Percentiles rank a stretch among this genome's conserved stretches.
These are phyloP conservation scores for Poecile montanus DNA, from an alignment of 2,797 vertebrate species.

Conservation along the genomic window DNA sequence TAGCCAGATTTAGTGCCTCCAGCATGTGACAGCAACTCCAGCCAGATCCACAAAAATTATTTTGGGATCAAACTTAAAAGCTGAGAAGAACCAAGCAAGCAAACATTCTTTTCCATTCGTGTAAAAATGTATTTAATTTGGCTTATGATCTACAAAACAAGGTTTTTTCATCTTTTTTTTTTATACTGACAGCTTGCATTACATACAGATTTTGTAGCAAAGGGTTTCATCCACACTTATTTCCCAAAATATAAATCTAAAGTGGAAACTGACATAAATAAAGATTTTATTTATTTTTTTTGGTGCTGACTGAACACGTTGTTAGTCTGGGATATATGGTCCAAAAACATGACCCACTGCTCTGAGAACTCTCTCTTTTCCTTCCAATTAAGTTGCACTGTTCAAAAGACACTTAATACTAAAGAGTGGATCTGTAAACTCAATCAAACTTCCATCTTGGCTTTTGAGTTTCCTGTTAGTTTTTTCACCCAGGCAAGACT, in stretches of 20 bases:
- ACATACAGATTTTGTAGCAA: constrained; percentile 11
- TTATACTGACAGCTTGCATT: constrained; percentile 29
- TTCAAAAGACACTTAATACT: neutral
- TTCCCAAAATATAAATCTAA: constrained; percentile 32
- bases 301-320: constrained; percentile 17
- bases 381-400: neutral
- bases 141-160: neutral
- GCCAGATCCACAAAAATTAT: constrained; percentile 20
- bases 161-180: neutral
- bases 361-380: neutral
- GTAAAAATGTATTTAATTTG: constrained; percentile 18
- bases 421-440: neutral
- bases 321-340: neutral
- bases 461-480: neutral
- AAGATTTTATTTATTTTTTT: neutral
- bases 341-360: neutral
- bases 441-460: neutral
- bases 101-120: neutral
- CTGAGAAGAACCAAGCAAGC: neutral
- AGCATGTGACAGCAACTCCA: neutral
- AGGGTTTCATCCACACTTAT: constrained; percentile 18
- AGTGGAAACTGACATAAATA: constrained; percentile 8
- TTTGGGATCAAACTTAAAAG: constrained; percentile 23
- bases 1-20: constrained; percentile 24
- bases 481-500: neutral